A percentile compares a stretch with the other conserved stretches of the same genome.
phyloP scores from a whole-genome alignment of 1,140 invertebrate genomes.

The Drosophila persimilis region DNA sequence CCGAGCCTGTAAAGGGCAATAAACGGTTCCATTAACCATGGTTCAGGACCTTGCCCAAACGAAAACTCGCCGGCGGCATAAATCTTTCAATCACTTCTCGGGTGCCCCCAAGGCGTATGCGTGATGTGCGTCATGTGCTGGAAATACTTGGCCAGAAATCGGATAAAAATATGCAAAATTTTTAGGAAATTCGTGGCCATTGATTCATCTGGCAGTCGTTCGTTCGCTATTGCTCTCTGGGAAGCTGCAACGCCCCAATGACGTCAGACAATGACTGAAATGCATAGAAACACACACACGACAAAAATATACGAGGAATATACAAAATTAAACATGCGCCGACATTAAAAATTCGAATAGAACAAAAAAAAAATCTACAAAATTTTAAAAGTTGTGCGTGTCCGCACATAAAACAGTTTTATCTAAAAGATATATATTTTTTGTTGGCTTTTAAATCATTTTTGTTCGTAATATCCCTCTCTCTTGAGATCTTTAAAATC shows the following conservation, averaged over 20 bases:
- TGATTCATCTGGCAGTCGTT: slow-evolving; percentile 21
- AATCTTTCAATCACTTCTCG: no score
- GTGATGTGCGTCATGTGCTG: slow-evolving; percentile 39
- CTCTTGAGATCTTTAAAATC: slow-evolving; percentile 12
- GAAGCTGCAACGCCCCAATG: slow-evolving; percentile 41
- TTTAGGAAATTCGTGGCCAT: slow-evolving; percentile 14
- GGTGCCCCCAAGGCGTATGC: slow-evolving; percentile 34
- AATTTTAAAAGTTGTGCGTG: slow-evolving; percentile 43
- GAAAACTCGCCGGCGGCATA: no score
- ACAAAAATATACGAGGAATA: slow-evolving; percentile 41
- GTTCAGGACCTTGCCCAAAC: slow-evolving; percentile 5
- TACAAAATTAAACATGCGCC: slow-evolving; percentile 45
- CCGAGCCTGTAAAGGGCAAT: slow-evolving; percentile 57
- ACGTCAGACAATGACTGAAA: slow-evolving; percentile 47
- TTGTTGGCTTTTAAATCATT: no score
- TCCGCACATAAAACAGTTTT: slow-evolving; percentile 14
- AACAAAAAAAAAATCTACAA: slow-evolving; percentile 13
- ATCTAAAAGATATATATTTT: slow-evolving; percentile 1
- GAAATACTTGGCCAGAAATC: slow-evolving; percentile 23
- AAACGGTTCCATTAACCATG: slow-evolving; percentile 45
- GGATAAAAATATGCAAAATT: not conserved
- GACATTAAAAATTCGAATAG: slow-evolving; percentile 32
- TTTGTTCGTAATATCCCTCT: no score
- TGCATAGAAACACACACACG: slow-evolving; percentile 9
- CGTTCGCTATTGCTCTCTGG: no score